A percentile compares a stretch with the other conserved stretches of the same genome.
phyloP scores from a whole-genome alignment of 2,888 invertebrate species.

The Philopedon plagiatum region DNA sequence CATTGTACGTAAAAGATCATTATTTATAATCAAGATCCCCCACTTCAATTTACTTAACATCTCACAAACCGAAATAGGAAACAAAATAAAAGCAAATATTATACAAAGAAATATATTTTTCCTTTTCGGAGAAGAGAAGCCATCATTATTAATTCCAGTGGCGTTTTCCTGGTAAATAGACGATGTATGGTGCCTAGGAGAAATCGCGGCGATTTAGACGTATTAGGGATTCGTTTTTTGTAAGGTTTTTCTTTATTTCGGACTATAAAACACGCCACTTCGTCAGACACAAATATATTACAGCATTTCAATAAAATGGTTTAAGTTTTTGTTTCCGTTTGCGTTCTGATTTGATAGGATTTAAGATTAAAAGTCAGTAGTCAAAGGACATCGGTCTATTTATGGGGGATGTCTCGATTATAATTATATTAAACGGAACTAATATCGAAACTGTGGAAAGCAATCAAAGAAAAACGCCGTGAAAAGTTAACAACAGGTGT shows the following conservation, averaged over 20 bases:
- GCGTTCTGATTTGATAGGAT: too few species aligned
- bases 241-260: constrained; percentile 8
- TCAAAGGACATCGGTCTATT: too few species aligned
- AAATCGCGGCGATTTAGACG: constrained; percentile 37
- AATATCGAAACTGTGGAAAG: too few species aligned
- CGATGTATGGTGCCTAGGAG: constrained; percentile 39
- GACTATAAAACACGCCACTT: constrained; percentile 13
- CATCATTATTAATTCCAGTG: constrained; percentile 39
- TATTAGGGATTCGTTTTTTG: constrained; percentile 21
- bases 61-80: not conserved
- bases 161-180: constrained; percentile 28
- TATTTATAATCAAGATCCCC: too few species aligned
- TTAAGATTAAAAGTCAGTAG: too few species aligned
- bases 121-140: not conserved
- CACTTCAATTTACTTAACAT: not conserved
- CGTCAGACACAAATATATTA: not conserved
- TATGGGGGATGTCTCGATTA: too few species aligned
- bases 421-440: too few species aligned
- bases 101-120: constrained; percentile 4
- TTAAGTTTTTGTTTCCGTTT: not conserved
- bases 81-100: constrained; percentile 1
- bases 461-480: too few species aligned
- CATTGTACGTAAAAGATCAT: too few species aligned
- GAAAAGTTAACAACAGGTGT: too few species aligned
- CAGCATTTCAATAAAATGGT: not conserved